A percentile compares a stretch with the other conserved stretches of the same genome.
phyloP scores from a whole-genome alignment of 2,113 vertebrate species.

The Excalfactoria chinensis region DNA sequence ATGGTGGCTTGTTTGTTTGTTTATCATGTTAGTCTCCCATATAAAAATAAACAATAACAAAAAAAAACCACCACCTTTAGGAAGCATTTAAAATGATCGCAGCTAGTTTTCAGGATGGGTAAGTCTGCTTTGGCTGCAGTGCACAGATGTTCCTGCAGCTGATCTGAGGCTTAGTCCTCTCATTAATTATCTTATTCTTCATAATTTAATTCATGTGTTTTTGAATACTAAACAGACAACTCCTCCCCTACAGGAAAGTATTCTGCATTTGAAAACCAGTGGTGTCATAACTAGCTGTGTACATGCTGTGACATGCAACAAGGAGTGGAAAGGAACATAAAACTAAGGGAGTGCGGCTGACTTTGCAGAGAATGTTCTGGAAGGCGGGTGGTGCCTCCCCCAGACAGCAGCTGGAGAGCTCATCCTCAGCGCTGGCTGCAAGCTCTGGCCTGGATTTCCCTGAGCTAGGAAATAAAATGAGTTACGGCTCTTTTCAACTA shows the following conservation, averaged over 20 bases:
- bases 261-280: neutral
- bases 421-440: neutral
- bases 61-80: neutral
- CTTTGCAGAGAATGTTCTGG: conserved; percentile 42
- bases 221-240: fast-evolving
- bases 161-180: no score
- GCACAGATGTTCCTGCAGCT: neutral
- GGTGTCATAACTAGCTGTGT: neutral
- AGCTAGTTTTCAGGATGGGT: fast-evolving
- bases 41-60: neutral
- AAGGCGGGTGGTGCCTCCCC: conserved; percentile 50
- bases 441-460: neutral
- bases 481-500: neutral
- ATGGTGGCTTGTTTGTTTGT: neutral
- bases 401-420: neutral
- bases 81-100: neutral
- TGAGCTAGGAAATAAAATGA: neutral
- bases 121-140: fast-evolving
- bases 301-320: neutral
- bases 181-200: no score
- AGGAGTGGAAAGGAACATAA: neutral
- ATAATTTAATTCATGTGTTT: fast-evolving
- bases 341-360: neutral
- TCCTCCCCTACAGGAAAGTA: neutral
- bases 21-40: neutral